Base-by-base conservation (phyloP, 1,140 invertebrate species). In the Drosophila ohnishii region DNA sequence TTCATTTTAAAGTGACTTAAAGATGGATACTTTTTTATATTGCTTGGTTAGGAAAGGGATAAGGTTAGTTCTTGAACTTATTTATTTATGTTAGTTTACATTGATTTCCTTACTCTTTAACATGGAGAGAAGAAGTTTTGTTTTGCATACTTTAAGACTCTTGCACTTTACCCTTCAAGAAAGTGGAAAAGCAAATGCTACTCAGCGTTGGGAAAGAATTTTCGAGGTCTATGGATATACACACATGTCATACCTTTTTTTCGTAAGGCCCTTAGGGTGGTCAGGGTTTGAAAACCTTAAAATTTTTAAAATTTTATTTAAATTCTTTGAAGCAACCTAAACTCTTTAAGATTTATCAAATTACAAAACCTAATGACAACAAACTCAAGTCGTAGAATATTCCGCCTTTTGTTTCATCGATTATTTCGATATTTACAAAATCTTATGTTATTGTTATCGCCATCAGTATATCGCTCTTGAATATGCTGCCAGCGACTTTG, bases 401-500 rank as follows among this genome's bases (percentile, higher is more conserved):
- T 16, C 2, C 0, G n/a, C 5, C 9, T 13, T 28, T 25, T 14
- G 8, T 48, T 14, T 11, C 5, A 32, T 7, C 47, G 10, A 51
- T 34, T 8, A 19, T 3, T 37, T 64, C 16, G 25, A 64, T 19
- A 45, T 13, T 19, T 45, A 5, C 13, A 8, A 30, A 30, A 66
- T 37, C 34, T 45, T 28, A 0, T 42, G 28, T 25, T 63, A 63
- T 63, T 50, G 45, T 50, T 37, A 67, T 67, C 72, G 62, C 53
- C 78, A 78, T 83, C 65, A 55, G 50, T 22, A 57, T 35, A 71
- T 71, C 42, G 64, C 42, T 25, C 40, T 60, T 76, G 59, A 72
- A 72, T 70, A 6, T 65, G 71, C 40, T 67, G 45, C 40, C 72
- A 66, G 50, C 50, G 7, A 37, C 44, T 58, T 70, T 81, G 78